Percentiles rank a stretch among this genome's conserved stretches.
These are phyloP conservation scores for Synergus laeviventris DNA, from an alignment of 2,888 invertebrate genomes.

Conservation along the genomic window DNA sequence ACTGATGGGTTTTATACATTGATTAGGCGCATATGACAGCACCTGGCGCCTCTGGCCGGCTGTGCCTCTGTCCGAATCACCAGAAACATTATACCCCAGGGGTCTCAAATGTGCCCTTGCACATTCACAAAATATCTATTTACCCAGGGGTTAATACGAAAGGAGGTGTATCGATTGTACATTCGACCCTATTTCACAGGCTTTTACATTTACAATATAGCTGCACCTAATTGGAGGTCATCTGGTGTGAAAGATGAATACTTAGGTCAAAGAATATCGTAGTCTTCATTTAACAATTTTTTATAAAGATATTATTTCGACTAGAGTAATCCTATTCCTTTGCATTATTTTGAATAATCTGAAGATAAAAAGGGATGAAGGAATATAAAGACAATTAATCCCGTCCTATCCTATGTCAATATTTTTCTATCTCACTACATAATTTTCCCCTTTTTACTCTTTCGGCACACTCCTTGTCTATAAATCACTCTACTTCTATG, in stretches of 20 bases:
- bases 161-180: neutral
- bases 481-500: too few species aligned
- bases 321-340: too few species aligned
- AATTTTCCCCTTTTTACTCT: too few species aligned
- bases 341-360: too few species aligned
- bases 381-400: too few species aligned
- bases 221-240: neutral
- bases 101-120: neutral
- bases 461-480: too few species aligned
- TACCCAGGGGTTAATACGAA: neutral
- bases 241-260: neutral
- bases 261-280: neutral
- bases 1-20: neutral
- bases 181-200: neutral
- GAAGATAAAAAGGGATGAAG: too few species aligned
- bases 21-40: neutral
- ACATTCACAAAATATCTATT: neutral
- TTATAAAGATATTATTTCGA: too few species aligned
- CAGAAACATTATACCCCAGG: neutral
- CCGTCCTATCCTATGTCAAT: too few species aligned
- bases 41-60: neutral
- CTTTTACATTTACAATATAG: neutral
- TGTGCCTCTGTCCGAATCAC: neutral
- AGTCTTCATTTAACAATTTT: too few species aligned
- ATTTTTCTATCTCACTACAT: too few species aligned